These are phyloP conservation scores for Armadillidium nasatum DNA, from an alignment of 1,140 invertebrate genomes.

Conservation along the genomic window DNA sequence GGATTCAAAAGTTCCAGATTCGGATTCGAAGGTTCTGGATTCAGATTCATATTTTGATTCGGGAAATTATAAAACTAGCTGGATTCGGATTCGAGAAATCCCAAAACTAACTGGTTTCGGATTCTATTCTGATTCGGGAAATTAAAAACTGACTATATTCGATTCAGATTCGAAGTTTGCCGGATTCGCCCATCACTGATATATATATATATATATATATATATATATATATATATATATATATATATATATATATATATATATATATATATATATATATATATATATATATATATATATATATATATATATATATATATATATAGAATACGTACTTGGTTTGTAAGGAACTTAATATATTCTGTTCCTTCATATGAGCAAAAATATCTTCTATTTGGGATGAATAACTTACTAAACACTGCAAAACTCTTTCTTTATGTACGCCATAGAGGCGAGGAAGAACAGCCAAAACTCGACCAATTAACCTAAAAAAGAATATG, in stretches of 20 bases:
- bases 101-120: no score
- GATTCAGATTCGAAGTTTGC: no score
- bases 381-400: slow-evolving; percentile 47
- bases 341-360: slow-evolving; percentile 28
- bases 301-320: slow-evolving; percentile 38
- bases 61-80: no score
- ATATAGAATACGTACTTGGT: slow-evolving; percentile 19
- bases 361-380: slow-evolving; percentile 36
- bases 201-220: no score
- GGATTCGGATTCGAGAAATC: no score
- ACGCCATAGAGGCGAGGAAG: slow-evolving; percentile 47
- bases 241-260: slow-evolving; percentile 31
- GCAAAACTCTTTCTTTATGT: slow-evolving; percentile 50
- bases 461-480: slow-evolving; percentile 32
- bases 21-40: no score
- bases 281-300: slow-evolving; percentile 39
- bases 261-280: slow-evolving; percentile 3
- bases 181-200: no score
- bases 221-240: slow-evolving; percentile 23
- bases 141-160: no score
- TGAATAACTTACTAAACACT: slow-evolving; percentile 51
- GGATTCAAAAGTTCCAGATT: no score
- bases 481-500: slow-evolving; percentile 30
- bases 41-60: no score
- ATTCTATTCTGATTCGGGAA: no score